Conservation (phyloP, 2,113 vertebrate species). For the Silurus glanis region DNA sequence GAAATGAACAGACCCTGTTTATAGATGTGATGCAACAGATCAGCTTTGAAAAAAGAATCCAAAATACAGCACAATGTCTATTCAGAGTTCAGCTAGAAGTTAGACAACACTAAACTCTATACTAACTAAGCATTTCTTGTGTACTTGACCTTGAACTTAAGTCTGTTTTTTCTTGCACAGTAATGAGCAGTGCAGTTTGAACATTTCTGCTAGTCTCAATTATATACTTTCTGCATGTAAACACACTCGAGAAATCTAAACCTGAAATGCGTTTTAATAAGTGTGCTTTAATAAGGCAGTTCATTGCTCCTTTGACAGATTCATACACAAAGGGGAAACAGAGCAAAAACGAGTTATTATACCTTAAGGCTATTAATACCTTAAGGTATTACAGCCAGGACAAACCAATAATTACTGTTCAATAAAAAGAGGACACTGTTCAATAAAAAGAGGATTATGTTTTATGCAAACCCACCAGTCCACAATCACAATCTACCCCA, state of each 20-base stretch:
- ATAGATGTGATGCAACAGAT: background rate
- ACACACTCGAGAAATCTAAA: background rate
- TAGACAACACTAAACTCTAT: background rate
- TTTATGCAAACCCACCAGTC: background rate
- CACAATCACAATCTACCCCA: too few species aligned
- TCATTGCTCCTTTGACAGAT: background rate
- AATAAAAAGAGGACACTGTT: background rate
- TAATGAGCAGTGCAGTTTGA: background rate
- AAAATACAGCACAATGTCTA: background rate
- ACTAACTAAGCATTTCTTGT: background rate
- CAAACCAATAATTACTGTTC: background rate
- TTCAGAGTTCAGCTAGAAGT: background rate
- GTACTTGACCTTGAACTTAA: background rate
- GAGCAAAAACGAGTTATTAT: background rate
- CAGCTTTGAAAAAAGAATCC: background rate
- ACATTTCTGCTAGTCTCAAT: too few species aligned
- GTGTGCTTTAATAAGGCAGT: background rate
- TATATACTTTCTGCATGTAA: too few species aligned
- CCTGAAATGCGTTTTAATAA: background rate
- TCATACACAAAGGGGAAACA: background rate
- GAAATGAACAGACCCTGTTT: background rate
- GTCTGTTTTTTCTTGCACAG: background rate
- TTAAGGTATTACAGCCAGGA: background rate
- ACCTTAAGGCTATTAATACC: background rate
- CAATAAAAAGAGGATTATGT: background rate